Evolutionary conservation across 2,113 vertebrate species (phyloP), one percentile per base, ranked within the genome.

Genomic region (Colaptes auratus): DNA sequence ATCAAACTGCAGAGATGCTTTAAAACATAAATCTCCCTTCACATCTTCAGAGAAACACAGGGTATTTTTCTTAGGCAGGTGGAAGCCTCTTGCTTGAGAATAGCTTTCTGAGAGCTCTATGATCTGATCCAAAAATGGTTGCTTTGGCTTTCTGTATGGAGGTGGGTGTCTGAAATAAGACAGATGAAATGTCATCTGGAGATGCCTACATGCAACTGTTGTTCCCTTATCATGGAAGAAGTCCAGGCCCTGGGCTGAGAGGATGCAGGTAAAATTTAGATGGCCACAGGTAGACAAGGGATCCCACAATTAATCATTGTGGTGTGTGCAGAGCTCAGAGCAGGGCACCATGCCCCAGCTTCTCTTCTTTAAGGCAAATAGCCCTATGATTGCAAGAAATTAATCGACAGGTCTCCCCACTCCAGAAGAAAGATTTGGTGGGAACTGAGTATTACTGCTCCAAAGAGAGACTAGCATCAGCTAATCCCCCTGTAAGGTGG

Each of bases 91-190:
- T 76, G 52, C 72, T 48, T 11, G 60, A 90, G 33, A 27, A 64
- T 33, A 53, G 28, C 11, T 52, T 92, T 56, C n/a, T 33, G 28
- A 59, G 33, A 88, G 46, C 30, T 80, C 0, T 0, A 58, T 46
- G 46, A 82, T n/a, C 80, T 65, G 60, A 80, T 86, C 67, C 42
- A 82, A 56, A 94, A 94, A 74, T 71, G 25, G 15, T 74, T 88
- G 31, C 56, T 86, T 77, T 36, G 25, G 64, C 85, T 93, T 93
- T 64, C 85, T 83, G n/a, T 63, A 66, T 0, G 25, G 56, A 52
- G 67, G 42, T 73, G 77, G 78, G 55, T 63, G 60, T 48, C 46
- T 89, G 53, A 83, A 91, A 70, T 19, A 20, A 50, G 79, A 36
- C 16, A 67, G 67, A 77, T 80, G 11, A 77, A 67, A 85, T 1